Base-by-base conservation (phyloP, 1,140 invertebrate genomes). In the Brachionus manjavacas region DNA sequence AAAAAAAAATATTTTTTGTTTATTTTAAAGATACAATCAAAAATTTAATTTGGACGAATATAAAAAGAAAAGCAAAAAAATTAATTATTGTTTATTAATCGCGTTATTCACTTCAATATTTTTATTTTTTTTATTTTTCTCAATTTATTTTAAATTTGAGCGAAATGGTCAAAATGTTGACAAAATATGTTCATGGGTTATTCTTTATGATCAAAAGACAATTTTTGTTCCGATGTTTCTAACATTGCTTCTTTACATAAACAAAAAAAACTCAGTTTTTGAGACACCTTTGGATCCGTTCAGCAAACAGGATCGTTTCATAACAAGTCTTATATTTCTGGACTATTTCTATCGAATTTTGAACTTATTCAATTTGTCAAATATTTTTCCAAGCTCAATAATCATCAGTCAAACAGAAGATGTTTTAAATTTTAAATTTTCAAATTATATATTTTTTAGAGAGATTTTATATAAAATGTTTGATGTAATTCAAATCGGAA, bases 311-410 rank as follows among this genome's bases (percentile, higher is more conserved):
- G 31, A 60, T 25, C 46, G 79, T 23, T 81, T 81, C 2, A 35
- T 81, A 9, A 81, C 79, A 39, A 43, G 52, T 68, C 35, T 81
- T 28, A 64, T 81, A 23, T 81, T 64, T 68, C 23, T 55, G 11
- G 49, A 25, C 23, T 60, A 81, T 43, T 41, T 68, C 25, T 60
- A 81, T 43, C 52, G 60, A 14, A 81, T 81, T 43, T 20, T 16
- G 25, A 81, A 81, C 23, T 64, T 60, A 81, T 64, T 81, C 28
- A 31, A 81, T 25, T 64, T 81, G 3, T 64, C 64, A 28, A 23
- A 20, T 81, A 39, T n/a, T 11, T 43, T 39, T 72, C 16, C 8
- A 68, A 64, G 28, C 31, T 64, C 41, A 16, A 39, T 12, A 23
- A n/a, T 25, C 7, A 12, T 11, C 0, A 60, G 43, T 20, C 3